Conservation (phyloP, 2,888 invertebrate genomes). For the Cinara cedri region DNA sequence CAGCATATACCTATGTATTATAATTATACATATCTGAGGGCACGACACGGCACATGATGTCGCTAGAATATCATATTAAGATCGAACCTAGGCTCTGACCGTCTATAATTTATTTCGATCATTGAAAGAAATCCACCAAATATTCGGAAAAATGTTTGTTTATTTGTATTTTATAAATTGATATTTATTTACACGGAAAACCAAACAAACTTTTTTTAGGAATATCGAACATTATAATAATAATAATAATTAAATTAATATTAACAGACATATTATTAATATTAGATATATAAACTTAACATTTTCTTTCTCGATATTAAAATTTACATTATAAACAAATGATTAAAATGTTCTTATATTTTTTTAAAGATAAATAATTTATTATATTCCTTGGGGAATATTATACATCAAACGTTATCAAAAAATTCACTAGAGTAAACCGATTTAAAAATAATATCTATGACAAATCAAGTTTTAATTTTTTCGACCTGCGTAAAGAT, state of each 20-base stretch:
- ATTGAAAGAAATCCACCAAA: neutral
- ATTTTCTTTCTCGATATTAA: constrained; percentile 3
- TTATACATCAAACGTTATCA: neutral
- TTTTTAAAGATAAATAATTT: too few species aligned
- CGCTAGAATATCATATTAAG: too few species aligned
- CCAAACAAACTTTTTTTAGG: neutral
- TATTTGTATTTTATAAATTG: constrained; percentile 9
- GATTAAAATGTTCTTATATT: constrained; percentile 11
- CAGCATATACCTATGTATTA: too few species aligned
- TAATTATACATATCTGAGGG: too few species aligned
- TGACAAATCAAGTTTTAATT: too few species aligned
- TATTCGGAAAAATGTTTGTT: neutral
- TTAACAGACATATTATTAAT: neutral
- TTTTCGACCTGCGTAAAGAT: too few species aligned
- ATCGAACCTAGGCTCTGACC: too few species aligned
- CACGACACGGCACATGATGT: too few species aligned
- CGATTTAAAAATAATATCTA: too few species aligned
- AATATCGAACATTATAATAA: constrained; percentile 6
- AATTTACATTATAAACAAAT: constrained; percentile 34
- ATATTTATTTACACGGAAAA: constrained; percentile 32
- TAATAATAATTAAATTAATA: constrained; percentile 11
- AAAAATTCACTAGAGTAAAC: neutral
- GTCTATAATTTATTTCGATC: neutral
- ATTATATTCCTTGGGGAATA: neutral
- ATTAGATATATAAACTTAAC: constrained; percentile 17